phyloP scores from a whole-genome alignment of 2,888 invertebrate genomes.

The Adineta ricciae region DNA sequence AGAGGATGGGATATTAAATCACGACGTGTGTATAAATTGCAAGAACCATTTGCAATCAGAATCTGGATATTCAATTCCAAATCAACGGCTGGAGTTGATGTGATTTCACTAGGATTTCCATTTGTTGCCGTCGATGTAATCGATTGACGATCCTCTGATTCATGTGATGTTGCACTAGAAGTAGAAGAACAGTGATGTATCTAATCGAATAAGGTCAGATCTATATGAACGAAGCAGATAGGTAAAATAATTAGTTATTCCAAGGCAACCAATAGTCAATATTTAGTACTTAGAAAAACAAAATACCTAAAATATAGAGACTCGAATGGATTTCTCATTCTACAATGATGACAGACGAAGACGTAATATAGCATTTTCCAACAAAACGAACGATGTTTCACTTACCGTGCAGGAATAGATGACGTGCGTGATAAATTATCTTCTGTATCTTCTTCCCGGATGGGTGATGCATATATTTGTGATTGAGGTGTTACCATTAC shows the following conservation, averaged over 20 bases:
- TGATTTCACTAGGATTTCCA: neutral
- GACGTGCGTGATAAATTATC: neutral
- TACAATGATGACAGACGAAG: neutral
- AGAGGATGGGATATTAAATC: constrained; percentile 40
- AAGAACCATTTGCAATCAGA: constrained; percentile 87
- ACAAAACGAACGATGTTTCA: neutral
- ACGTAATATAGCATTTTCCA: neutral
- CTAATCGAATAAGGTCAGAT: too few species aligned
- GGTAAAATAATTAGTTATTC: too few species aligned
- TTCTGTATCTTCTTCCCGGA: neutral
- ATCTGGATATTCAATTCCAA: constrained; percentile 91
- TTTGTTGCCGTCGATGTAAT: neutral
- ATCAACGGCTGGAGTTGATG: constrained; percentile 67
- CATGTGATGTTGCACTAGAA: neutral
- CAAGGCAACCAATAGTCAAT: neutral
- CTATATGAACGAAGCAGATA: too few species aligned
- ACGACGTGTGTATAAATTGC: constrained; percentile 85
- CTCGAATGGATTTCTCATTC: neutral
- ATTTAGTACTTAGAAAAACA: neutral
- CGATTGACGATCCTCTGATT: neutral
- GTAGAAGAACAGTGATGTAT: neutral
- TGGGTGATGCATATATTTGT: neutral
- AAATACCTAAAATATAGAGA: neutral
- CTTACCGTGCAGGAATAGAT: neutral
- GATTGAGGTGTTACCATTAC: neutral